Evolutionary conservation across 2,113 vertebrate species (phyloP).

Genomic region (Tragelaphus buxtoni): DNA sequence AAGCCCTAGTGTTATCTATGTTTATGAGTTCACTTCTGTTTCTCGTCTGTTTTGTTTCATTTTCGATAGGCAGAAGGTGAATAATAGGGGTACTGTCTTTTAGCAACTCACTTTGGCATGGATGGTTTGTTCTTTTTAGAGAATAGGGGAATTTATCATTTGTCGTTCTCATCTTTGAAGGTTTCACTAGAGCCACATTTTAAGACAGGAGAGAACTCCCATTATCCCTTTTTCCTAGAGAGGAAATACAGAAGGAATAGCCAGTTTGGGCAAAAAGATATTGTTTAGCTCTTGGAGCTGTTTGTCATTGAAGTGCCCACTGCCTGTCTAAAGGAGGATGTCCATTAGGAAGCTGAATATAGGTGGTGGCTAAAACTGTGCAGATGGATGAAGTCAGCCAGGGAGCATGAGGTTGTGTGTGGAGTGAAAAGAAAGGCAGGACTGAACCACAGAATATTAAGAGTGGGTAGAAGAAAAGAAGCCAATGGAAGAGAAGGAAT

Average conservation of each 20-base stretch:
- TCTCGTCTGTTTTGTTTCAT: not conserved
- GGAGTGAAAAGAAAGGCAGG: not conserved
- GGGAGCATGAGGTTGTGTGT: not conserved
- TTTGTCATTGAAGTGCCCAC: not conserved
- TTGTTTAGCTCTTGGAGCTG: not conserved
- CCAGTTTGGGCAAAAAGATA: not conserved
- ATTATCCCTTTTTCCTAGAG: not conserved
- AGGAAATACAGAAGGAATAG: not conserved
- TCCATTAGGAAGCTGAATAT: not conserved
- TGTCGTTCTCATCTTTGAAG: not conserved
- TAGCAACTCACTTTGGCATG: not conserved
- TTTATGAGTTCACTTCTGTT: not conserved
- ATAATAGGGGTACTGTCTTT: not conserved
- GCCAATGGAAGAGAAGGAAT: not conserved
- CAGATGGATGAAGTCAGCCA: not conserved
- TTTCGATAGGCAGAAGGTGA: not conserved
- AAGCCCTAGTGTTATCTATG: not conserved
- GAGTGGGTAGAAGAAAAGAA: not conserved
- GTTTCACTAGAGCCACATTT: not conserved
- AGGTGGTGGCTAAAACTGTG: not conserved
- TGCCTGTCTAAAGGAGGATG: not conserved
- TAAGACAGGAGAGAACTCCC: not conserved
- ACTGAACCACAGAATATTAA: not conserved
- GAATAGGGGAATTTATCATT: not conserved
- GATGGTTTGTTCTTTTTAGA: not conserved